Evolutionary conservation across 2,113 vertebrate species (phyloP), one percentile per base, ranked within the genome.

Genomic region (Otus sunia): DNA sequence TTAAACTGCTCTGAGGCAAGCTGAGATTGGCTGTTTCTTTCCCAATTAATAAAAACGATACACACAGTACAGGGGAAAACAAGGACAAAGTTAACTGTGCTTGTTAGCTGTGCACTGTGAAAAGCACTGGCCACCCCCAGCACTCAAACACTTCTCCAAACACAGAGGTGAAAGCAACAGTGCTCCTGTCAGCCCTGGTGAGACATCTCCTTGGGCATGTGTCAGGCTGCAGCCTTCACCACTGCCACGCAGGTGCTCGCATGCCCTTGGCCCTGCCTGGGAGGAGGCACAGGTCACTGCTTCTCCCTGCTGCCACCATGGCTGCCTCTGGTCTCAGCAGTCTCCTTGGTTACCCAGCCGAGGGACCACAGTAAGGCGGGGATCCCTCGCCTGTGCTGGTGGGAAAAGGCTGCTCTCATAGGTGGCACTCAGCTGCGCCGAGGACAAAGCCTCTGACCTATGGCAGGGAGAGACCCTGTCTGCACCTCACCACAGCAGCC

Each of bases 291-390:
- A 12, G 43, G 62, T 20, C 4, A 2, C 45, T 15, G 29, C 50
- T 59, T 60, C 50, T 55, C 32, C 49, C 3, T 1, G 0, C 50
- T 10, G 39, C 37, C 2, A 0, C 55, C 34, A 63, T 15, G 21
- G 43, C 39, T 22, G 47, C 34, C 32, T 22, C 62, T 39, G 50
- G 11, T 32, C 32, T 8, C 56, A 22, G 56, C 1, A 1, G 16
- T 25, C 29, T 63, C 56, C 73, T 39, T 29, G 29, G 56, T 22
- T 13, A 78, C 10, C 9, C 12, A n/a, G 29, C n/a, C 2, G 0
- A 22, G 25, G 34, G 32, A n/a, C 6, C 5, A 1, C 0, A 53
- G 27, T 3, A 11, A 27, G n/a, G 17, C 0, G 8, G 20, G 47
- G 16, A 56, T 47, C 22, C 29, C 27, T 17, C 17, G 8, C 26